phyloP scores from a whole-genome alignment of 2,113 vertebrate genomes.

The Vulpes vulpes region DNA sequence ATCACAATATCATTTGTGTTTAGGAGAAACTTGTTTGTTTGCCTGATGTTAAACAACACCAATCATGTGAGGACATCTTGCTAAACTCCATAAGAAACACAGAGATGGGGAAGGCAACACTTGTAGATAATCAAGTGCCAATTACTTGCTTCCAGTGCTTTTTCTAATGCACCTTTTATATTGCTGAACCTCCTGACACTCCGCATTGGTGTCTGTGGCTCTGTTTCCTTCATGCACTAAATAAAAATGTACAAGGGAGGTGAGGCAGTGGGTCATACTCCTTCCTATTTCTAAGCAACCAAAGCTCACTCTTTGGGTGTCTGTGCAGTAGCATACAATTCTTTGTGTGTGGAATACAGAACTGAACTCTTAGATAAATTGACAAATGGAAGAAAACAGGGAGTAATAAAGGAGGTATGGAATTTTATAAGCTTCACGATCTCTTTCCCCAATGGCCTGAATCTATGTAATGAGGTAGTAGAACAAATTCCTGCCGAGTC shows the following conservation, averaged over 20 bases:
- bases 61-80: not conserved
- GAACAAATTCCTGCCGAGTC: slow-evolving; percentile 57
- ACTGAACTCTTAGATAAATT: slow-evolving; percentile 70
- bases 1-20: not conserved
- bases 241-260: not conserved
- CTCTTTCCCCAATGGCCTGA: slow-evolving; percentile 67
- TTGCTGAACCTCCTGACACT: not conserved
- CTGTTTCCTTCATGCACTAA: slow-evolving; percentile 9
- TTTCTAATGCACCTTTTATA: slow-evolving; percentile 49
- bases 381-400: slow-evolving; percentile 72
- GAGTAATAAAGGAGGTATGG: slow-evolving; percentile 63
- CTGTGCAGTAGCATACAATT: not conserved
- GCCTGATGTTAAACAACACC: not conserved
- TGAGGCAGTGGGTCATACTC: not conserved
- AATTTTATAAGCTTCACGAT: slow-evolving; percentile 70
- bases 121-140: not conserved
- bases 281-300: slow-evolving; percentile 51
- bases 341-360: slow-evolving; percentile 50
- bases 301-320: slow-evolving; percentile 41
- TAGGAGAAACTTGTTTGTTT: slow-evolving; percentile 45
- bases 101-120: not conserved
- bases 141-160: not conserved
- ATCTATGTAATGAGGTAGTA: slow-evolving; percentile 59
- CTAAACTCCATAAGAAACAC: not conserved
- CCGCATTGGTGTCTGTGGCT: not conserved